Evolutionary conservation across 2,888 invertebrate species (phyloP).

Genomic region (Holacanthella duospinosa): DNA sequence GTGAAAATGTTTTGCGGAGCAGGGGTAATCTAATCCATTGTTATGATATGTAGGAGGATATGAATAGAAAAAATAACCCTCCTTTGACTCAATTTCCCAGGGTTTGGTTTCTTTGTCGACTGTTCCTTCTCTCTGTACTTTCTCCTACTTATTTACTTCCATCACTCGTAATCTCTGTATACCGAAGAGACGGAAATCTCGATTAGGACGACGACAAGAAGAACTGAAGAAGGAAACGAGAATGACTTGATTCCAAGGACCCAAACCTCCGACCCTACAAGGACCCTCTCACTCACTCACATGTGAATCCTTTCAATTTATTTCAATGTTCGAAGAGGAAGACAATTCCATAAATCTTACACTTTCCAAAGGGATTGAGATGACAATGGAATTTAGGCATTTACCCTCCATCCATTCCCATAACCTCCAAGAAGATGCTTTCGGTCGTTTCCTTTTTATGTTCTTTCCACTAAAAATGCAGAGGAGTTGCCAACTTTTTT

Average conservation of each 20-base stretch:
- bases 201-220: slow-evolving; percentile 7
- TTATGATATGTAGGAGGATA: slow-evolving; percentile 1
- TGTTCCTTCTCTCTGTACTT: too few relatives aligned
- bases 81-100: not conserved
- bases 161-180: not conserved
- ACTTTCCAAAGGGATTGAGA: slow-evolving; percentile 34
- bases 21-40: slow-evolving; percentile 3
- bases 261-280: not conserved
- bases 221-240: not conserved
- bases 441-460: not conserved
- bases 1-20: slow-evolving; percentile 1
- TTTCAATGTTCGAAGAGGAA: slow-evolving; percentile 35
- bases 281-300: slow-evolving; percentile 7
- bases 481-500: not conserved
- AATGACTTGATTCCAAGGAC: slow-evolving; percentile 10
- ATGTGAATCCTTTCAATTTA: slow-evolving; percentile 37
- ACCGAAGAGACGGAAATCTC: slow-evolving; percentile 1
- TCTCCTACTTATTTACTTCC: not conserved
- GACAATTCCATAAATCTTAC: slow-evolving; percentile 37
- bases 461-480: slow-evolving; percentile 1
- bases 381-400: slow-evolving; percentile 36
- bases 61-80: not conserved
- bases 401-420: slow-evolving; percentile 11
- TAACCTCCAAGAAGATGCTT: slow-evolving; percentile 3
- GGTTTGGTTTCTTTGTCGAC: not conserved